A percentile compares a stretch with the other conserved stretches of the same genome.
Conservation (phyloP, 2,888 invertebrate genomes). For the Aporophyla nigra region DNA sequence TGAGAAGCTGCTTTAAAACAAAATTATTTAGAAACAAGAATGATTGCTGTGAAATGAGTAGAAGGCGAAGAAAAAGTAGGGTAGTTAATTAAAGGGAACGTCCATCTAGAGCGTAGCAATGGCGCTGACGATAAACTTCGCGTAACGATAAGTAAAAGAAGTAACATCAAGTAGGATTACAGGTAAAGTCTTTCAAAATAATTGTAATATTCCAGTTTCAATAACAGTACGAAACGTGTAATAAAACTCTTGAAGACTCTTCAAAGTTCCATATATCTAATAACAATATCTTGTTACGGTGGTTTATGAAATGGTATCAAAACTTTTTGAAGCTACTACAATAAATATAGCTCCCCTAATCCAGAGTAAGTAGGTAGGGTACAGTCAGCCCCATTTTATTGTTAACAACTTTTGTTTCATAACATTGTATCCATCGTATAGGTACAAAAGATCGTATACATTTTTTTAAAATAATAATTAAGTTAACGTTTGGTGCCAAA, state of each 20-base stretch:
- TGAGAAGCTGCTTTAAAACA: conserved; percentile 44
- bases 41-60: conserved; percentile 70
- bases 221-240: conserved; percentile 36
- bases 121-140: conserved; percentile 48
- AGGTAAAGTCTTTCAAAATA: conserved; percentile 50
- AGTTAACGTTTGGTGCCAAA: too few relatives aligned
- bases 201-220: conserved; percentile 44
- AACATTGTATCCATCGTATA: background rate
- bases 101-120: conserved; percentile 54
- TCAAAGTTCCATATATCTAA: conserved; percentile 43
- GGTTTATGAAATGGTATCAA: conserved; percentile 27
- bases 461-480: background rate
- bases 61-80: conserved; percentile 73
- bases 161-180: conserved; percentile 47
- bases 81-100: conserved; percentile 76
- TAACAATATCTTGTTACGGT: conserved; percentile 35
- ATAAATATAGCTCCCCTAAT: conserved; percentile 16
- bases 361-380: background rate
- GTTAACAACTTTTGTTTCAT: too few relatives aligned
- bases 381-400: background rate
- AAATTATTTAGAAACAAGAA: conserved; percentile 64
- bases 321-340: conserved; percentile 27
- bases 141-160: conserved; percentile 55
- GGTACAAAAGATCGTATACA: background rate
- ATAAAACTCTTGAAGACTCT: conserved; percentile 43